These are phyloP conservation scores for Pseudorectes ferrugineus DNA, from an alignment of 2,113 vertebrate species.

Conservation along the genomic window DNA sequence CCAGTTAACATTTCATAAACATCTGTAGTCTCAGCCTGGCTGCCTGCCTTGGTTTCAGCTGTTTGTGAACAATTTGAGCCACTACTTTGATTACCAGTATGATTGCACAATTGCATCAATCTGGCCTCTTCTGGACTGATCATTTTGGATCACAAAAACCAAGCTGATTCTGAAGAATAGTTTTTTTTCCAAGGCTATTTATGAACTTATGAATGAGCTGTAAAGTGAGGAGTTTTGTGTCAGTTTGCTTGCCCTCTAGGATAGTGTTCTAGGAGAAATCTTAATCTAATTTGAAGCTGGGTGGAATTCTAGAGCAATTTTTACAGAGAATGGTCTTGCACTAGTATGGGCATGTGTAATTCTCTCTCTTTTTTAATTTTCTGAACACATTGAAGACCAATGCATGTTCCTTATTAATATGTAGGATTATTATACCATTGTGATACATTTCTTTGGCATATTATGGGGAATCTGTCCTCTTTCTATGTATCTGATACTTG, in stretches of 20 bases:
- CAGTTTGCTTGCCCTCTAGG: neutral
- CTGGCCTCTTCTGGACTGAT: neutral
- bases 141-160: neutral
- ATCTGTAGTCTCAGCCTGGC: neutral
- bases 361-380: neutral
- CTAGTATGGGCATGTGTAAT: neutral
- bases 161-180: neutral
- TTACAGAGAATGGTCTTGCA: neutral
- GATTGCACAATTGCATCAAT: neutral
- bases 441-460: neutral
- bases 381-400: neutral
- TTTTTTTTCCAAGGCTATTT: neutral
- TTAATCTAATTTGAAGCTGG: neutral
- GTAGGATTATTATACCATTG: neutral
- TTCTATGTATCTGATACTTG: neutral
- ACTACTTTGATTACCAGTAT: neutral
- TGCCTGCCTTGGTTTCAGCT: neutral
- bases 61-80: neutral
- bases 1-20: slow-evolving; percentile 29
- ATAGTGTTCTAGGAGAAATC: neutral
- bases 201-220: neutral
- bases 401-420: neutral
- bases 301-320: neutral
- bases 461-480: neutral
- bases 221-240: neutral